phyloP scores from a whole-genome alignment of 1,140 invertebrate genomes.

The Hyphantria cunea region DNA sequence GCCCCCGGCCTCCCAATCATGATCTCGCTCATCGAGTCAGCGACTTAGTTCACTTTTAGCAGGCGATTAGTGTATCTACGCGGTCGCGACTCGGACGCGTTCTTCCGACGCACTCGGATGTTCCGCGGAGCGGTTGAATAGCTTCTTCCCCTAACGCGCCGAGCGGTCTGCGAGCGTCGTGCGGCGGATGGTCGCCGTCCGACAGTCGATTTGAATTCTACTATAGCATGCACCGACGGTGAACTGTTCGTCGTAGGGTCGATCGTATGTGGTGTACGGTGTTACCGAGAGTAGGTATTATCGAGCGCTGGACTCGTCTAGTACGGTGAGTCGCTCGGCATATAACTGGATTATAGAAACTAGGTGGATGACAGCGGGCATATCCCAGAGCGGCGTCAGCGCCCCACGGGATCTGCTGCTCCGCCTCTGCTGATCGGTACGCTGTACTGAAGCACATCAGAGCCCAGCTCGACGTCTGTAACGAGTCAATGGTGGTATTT shows the following conservation, averaged over 20 bases:
- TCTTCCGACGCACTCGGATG: slow-evolving; percentile 3
- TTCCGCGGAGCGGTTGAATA: background rate
- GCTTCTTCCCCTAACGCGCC: background rate
- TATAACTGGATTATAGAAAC: slow-evolving; percentile 10
- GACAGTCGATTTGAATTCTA: background rate
- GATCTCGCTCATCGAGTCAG: background rate
- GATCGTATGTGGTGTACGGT: slow-evolving; percentile 7
- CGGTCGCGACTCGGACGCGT: background rate
- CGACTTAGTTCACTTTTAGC: background rate
- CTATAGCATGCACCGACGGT: background rate
- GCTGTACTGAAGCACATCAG: too few species aligned
- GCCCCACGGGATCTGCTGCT: too few species aligned
- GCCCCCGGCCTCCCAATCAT: background rate
- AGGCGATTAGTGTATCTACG: background rate
- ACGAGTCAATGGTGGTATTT: too few species aligned
- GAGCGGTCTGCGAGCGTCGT: slow-evolving; percentile 1
- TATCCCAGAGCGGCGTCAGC: too few species aligned
- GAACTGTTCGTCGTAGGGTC: slow-evolving; percentile 1
- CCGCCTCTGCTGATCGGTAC: too few species aligned
- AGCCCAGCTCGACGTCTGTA: too few species aligned
- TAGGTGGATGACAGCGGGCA: background rate
- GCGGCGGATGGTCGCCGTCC: background rate
- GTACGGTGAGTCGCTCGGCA: background rate
- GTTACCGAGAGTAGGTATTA: slow-evolving; percentile 5
- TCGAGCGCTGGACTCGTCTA: slow-evolving; percentile 5